These are phyloP conservation scores for Apantesis nais DNA, from an alignment of 2,888 invertebrate species.

Conservation along the genomic window DNA sequence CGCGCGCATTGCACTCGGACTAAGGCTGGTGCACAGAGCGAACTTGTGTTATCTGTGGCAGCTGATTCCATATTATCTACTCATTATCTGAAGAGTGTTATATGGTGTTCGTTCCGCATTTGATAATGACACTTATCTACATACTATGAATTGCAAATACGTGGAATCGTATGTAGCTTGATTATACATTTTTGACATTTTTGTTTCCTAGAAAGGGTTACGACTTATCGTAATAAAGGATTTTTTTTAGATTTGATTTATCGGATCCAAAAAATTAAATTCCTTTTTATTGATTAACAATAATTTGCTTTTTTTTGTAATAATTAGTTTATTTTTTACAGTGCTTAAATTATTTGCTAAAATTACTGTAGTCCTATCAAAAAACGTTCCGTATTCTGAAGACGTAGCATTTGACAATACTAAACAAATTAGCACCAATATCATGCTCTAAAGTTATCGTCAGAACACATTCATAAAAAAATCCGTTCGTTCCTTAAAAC, in stretches of 20 bases:
- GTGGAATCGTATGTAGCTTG: constrained; percentile 3
- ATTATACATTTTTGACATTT: not conserved
- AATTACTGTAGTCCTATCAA: too few species aligned
- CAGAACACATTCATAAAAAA: not conserved
- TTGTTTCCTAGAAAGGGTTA: not conserved
- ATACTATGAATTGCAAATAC: constrained; percentile 15
- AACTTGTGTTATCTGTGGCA: constrained; percentile 1
- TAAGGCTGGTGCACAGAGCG: constrained; percentile 21
- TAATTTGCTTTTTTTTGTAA: too few species aligned
- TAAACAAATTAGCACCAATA: too few species aligned
- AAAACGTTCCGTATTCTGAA: too few species aligned
- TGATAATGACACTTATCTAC: constrained; percentile 14
- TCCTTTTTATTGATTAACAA: too few species aligned
- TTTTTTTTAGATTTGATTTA: too few species aligned
- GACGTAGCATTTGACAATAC: too few species aligned
- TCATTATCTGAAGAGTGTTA: constrained; percentile 8
- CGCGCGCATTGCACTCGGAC: constrained; percentile 50
- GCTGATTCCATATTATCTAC: constrained; percentile 8
- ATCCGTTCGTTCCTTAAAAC: not conserved
- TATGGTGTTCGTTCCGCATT: constrained; percentile 11
- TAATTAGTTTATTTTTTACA: too few species aligned
- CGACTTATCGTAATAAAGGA: not conserved
- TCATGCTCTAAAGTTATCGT: not conserved
- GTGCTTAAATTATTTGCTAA: too few species aligned
- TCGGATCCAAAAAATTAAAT: too few species aligned